A percentile compares a stretch with the other conserved stretches of the same genome.
These are phyloP conservation scores for Corvus moneduloides DNA, from an alignment of 2,113 vertebrate species.

Conservation along the genomic window DNA sequence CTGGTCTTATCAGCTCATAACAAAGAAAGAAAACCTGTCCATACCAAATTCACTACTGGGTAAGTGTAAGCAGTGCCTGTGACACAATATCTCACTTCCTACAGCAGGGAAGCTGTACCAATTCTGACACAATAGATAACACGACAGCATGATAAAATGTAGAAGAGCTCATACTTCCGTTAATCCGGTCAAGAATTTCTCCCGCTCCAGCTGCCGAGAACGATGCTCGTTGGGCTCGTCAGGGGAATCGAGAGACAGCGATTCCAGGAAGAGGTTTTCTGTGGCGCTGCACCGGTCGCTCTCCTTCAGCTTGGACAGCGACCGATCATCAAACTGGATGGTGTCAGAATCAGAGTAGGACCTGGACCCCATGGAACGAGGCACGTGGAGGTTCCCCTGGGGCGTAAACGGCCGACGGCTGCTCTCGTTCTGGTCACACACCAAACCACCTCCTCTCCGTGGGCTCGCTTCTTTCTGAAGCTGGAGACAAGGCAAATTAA, in stretches of 20 bases:
- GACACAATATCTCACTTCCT: neutral
- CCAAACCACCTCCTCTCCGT: slow-evolving; percentile 61
- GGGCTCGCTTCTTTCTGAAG: slow-evolving; percentile 82
- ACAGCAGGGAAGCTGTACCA: neutral
- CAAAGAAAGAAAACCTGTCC: neutral
- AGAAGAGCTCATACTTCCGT: slow-evolving; percentile 73
- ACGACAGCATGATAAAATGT: neutral
- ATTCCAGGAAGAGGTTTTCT: slow-evolving; percentile 90
- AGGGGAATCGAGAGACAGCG: slow-evolving; percentile 83
- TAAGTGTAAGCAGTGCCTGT: neutral
- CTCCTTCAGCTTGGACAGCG: slow-evolving; percentile 78
- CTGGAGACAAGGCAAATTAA: slow-evolving; percentile 54
- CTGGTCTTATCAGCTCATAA: neutral
- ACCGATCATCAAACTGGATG: slow-evolving; percentile 75
- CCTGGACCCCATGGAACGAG: slow-evolving; percentile 49
- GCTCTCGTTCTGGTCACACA: slow-evolving; percentile 74
- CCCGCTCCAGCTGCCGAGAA: slow-evolving; percentile 74
- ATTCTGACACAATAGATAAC: neutral
- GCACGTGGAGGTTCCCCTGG: slow-evolving; percentile 71
- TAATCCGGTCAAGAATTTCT: slow-evolving; percentile 82
- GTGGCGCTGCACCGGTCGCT: slow-evolving; percentile 73
- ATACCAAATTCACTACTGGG: neutral
- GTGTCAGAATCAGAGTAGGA: slow-evolving; percentile 84
- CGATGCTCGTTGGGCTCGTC: slow-evolving; percentile 77
- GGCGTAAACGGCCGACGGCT: slow-evolving; percentile 55